A percentile compares a stretch with the other conserved stretches of the same genome.
Conservation (phyloP, 2,113 vertebrate species). For the Apaloderma vittatum region DNA sequence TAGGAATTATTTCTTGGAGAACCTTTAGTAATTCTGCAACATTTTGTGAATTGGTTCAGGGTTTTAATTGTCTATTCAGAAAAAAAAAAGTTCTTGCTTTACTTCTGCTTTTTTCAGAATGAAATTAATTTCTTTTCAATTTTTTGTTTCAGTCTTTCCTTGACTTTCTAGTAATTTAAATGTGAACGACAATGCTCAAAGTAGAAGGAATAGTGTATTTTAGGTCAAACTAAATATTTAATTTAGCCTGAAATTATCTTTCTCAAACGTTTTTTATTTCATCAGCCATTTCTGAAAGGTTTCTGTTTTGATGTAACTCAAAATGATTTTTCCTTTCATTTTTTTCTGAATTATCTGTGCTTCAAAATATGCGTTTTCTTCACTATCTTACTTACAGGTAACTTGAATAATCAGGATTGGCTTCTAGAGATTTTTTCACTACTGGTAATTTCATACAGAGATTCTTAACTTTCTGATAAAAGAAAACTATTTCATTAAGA, state of each 20-base stretch:
- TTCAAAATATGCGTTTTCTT: not conserved
- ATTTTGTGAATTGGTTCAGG: not conserved
- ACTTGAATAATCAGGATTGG: not conserved
- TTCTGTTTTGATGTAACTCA: not conserved
- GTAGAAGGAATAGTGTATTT: not conserved
- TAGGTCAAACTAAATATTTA: not conserved
- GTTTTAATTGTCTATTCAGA: not conserved
- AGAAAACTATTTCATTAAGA: not conserved
- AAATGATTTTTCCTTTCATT: not conserved
- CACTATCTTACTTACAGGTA: not conserved
- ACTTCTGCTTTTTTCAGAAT: not conserved
- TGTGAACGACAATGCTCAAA: not conserved
- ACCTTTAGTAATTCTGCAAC: accelerated
- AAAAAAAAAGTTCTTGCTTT: not conserved
- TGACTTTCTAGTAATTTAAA: not conserved
- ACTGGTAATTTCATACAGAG: not conserved
- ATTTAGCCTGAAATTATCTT: not conserved
- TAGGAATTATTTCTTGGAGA: not conserved
- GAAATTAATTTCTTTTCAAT: not conserved
- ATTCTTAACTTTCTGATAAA: not conserved
- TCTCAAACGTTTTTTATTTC: not conserved
- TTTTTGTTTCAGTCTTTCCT: not conserved
- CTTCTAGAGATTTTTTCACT: not conserved
- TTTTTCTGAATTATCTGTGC: not conserved
- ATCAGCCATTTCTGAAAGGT: not conserved